phyloP scores from a whole-genome alignment of 1,140 invertebrate genomes.

The Goniozus legneri region DNA sequence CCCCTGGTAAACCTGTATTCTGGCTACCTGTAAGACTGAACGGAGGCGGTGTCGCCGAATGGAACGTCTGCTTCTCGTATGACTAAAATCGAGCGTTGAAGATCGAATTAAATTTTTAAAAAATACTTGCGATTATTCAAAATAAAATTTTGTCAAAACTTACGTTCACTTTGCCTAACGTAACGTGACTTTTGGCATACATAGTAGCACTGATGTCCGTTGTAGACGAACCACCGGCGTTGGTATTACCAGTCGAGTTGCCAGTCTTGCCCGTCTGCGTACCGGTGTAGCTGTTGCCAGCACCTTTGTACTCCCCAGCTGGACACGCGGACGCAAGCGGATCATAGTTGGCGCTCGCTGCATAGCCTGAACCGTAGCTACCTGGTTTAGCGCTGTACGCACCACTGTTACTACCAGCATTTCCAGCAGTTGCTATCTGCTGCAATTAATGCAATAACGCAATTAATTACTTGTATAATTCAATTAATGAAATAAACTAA shows the following conservation, averaged over 20 bases:
- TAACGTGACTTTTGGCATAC: conserved; percentile 71
- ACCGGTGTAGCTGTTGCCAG: conserved; percentile 40
- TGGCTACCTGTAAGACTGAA: conserved; percentile 72
- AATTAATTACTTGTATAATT: not conserved
- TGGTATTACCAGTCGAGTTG: conserved; percentile 45
- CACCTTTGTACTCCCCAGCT: conserved; percentile 48
- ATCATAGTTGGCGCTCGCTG: conserved; percentile 64
- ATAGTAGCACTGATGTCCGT: conserved; percentile 65
- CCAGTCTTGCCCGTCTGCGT: conserved; percentile 54
- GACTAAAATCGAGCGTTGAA: conserved; percentile 67
- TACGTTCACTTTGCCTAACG: conserved; percentile 72
- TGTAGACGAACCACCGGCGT: conserved; percentile 58
- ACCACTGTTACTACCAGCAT: conserved; percentile 60
- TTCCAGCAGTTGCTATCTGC: conserved; percentile 64
- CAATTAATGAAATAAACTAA: conserved; percentile 4
- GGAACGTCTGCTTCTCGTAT: conserved; percentile 81
- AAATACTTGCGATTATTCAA: too few species aligned
- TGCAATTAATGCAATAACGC: conserved; percentile 35
- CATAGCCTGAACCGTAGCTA: conserved; percentile 63
- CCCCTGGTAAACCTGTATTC: conserved; percentile 67
- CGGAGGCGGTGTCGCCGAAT: conserved; percentile 78
- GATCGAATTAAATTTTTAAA: too few species aligned
- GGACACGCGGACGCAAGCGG: conserved; percentile 56
- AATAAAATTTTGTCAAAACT: too few species aligned
- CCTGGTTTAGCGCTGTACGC: conserved; percentile 65